These are phyloP conservation scores for Grammomys surdaster DNA, from an alignment of 2,113 vertebrate species.

Conservation along the genomic window DNA sequence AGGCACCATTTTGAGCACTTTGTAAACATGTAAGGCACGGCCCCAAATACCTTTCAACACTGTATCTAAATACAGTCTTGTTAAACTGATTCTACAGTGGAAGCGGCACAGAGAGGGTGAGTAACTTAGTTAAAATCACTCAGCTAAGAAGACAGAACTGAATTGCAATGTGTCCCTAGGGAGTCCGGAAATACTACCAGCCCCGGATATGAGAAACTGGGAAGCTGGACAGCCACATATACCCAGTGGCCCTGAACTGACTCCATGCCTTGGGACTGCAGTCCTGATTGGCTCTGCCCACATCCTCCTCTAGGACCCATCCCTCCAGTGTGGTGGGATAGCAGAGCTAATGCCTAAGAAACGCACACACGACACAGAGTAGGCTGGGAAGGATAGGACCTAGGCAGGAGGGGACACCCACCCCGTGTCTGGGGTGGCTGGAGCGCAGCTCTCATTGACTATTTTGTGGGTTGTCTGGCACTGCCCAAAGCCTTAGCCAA, in stretches of 20 bases:
- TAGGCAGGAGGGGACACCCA: too few relatives aligned
- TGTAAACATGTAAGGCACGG: not conserved
- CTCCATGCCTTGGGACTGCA: not conserved
- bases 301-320: not conserved
- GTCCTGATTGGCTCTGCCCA: not conserved
- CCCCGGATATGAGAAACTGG: not conserved
- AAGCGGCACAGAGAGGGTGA: not conserved
- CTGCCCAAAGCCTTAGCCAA: not conserved
- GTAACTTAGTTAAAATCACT: not conserved
- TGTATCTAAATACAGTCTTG: not conserved
- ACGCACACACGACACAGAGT: accelerated
- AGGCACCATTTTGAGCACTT: not conserved
- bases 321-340: not conserved
- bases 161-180: not conserved
- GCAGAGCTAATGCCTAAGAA: not conserved
- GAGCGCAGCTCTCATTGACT: not conserved
- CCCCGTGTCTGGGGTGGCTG: not conserved
- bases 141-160: not conserved
- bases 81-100: not conserved
- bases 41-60: not conserved
- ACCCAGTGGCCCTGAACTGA: not conserved
- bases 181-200: not conserved
- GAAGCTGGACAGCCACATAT: not conserved
- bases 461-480: not conserved
- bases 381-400: not conserved